Percentiles rank a stretch among this genome's conserved stretches.
Evolutionary conservation across 2,113 vertebrate genomes (phyloP).

Genomic region (Sinocyclocheilus anshuiensis): DNA sequence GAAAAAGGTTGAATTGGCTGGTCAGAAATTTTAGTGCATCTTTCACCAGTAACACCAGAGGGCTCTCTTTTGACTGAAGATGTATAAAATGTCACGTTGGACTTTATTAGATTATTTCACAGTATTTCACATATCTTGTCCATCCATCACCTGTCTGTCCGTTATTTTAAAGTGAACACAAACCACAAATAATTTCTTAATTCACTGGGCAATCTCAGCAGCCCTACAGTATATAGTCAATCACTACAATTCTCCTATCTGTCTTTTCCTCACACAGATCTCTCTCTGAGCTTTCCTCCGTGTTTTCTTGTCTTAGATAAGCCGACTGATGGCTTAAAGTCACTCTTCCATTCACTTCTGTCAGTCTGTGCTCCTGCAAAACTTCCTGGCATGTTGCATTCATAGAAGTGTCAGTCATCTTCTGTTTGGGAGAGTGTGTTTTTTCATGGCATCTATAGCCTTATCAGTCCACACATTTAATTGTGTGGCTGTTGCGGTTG

Average conservation of each 20-base stretch:
- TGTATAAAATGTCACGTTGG: not conserved
- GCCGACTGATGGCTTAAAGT: constrained; percentile 34
- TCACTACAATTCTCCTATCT: not conserved
- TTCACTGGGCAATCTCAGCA: not conserved
- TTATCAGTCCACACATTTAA: constrained; percentile 61
- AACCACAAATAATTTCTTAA: constrained; percentile 7
- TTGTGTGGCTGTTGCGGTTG: constrained; percentile 53
- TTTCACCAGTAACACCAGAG: not conserved
- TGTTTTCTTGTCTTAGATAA: not conserved
- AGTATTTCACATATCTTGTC: not conserved
- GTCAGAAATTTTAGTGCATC: not conserved
- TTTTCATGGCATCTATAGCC: constrained; percentile 42
- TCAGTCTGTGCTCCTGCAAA: constrained; percentile 49
- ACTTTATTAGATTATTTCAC: not conserved
- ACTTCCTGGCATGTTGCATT: constrained; percentile 45
- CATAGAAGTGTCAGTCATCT: constrained; percentile 58
- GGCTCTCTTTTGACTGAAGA: constrained; percentile 11
- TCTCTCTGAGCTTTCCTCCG: not conserved
- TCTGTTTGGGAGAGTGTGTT: constrained; percentile 37
- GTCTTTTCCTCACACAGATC: not conserved
- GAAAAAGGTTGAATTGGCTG: not conserved
- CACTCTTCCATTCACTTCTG: constrained; percentile 47
- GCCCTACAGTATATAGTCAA: not conserved
- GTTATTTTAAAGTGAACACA: constrained; percentile 2
- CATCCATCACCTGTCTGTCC: not conserved